Percentiles rank a stretch among this genome's conserved stretches.
These are phyloP conservation scores for Operophtera brumata DNA, from an alignment of 2,888 invertebrate species.

Conservation along the genomic window DNA sequence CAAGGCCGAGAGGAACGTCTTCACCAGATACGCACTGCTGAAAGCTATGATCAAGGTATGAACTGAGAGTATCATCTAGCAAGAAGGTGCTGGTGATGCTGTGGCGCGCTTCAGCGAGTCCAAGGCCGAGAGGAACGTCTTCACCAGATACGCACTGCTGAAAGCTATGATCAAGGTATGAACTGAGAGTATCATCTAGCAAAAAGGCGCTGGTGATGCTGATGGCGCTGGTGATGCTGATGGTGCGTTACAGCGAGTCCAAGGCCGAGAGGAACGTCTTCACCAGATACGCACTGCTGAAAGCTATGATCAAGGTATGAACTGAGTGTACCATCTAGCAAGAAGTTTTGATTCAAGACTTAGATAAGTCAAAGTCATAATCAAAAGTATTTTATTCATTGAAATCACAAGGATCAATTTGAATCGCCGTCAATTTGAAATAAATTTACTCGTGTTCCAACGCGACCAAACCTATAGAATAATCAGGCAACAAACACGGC, in stretches of 20 bases:
- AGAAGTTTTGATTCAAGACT: no score
- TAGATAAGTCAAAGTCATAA: no score
- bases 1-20: conserved; percentile 91
- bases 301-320: conserved; percentile 93
- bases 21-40: conserved; percentile 91
- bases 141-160: conserved; percentile 91
- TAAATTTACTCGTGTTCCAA: no score
- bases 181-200: neutral
- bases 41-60: conserved; percentile 94
- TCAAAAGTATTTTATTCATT: no score
- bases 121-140: conserved; percentile 91
- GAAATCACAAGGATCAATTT: no score
- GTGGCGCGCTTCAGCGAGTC: conserved; percentile 93
- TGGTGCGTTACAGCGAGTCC: conserved; percentile 93
- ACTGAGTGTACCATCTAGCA: conserved; percentile 48
- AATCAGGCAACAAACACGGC: no score
- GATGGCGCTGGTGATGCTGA: conserved; percentile 90
- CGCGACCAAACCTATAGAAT: no score
- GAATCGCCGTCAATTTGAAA: no score
- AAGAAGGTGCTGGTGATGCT: conserved; percentile 92
- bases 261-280: conserved; percentile 93
- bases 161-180: conserved; percentile 94
- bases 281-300: conserved; percentile 91
- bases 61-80: neutral
- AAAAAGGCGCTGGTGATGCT: no score